A percentile compares a stretch with the other conserved stretches of the same genome.
Conservation (phyloP, 2,888 invertebrate species). For the Diachrysia chrysitis region DNA sequence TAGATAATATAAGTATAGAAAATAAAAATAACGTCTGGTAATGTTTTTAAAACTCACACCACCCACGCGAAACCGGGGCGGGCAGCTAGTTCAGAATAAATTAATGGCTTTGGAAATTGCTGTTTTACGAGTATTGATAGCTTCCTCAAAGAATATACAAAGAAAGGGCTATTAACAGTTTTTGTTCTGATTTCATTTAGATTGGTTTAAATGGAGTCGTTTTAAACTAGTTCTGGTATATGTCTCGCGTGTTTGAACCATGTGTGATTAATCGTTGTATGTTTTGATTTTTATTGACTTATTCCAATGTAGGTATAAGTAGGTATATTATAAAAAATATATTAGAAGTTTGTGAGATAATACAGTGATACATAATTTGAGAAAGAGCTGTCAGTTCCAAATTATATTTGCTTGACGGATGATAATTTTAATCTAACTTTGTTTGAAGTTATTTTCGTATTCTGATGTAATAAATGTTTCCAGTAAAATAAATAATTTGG, state of each 20-base stretch:
- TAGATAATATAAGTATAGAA: too few species aligned
- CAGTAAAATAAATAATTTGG: too few species aligned
- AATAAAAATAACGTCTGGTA: too few species aligned
- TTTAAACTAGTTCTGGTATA: neutral
- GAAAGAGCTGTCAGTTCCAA: slow-evolving; percentile 4
- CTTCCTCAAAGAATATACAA: slow-evolving; percentile 23
- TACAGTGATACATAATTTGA: neutral
- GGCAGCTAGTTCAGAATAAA: too few species aligned
- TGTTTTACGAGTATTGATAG: slow-evolving; percentile 29
- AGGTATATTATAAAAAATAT: neutral
- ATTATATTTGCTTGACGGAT: neutral
- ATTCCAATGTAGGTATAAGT: neutral
- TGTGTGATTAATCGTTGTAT: neutral
- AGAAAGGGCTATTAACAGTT: slow-evolving; percentile 29
- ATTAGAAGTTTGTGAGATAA: neutral
- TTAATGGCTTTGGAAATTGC: slow-evolving; percentile 41
- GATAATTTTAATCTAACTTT: neutral
- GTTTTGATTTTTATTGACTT: neutral
- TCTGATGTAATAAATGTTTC: neutral
- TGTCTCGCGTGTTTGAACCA: neutral
- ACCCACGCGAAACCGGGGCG: too few species aligned
- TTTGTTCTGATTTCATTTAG: slow-evolving; percentile 27
- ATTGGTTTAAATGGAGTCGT: slow-evolving; percentile 29
- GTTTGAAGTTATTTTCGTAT: neutral
- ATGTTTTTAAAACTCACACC: too few species aligned